Evolutionary conservation across 2,113 vertebrate species (phyloP).

Genomic region (Meleagris gallopavo): DNA sequence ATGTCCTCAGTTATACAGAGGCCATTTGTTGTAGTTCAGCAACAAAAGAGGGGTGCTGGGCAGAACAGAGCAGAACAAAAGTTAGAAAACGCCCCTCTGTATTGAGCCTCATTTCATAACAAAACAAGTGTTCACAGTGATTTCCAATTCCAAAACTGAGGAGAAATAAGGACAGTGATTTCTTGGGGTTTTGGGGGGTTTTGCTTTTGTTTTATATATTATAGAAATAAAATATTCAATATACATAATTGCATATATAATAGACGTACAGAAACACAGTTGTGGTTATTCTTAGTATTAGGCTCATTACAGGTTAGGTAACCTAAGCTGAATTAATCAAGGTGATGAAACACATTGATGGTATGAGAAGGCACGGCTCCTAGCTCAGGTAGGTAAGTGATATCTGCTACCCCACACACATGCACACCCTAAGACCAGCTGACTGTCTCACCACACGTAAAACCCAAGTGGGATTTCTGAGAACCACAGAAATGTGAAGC

Average conservation of each 20-base stretch:
- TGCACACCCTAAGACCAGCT: background rate
- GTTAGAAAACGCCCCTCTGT: background rate
- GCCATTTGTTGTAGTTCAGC: background rate
- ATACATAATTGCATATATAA: background rate
- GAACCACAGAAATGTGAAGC: background rate
- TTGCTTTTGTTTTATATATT: background rate
- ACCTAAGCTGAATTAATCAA: background rate
- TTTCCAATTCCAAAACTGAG: background rate
- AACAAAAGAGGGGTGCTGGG: background rate
- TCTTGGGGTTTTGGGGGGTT: background rate
- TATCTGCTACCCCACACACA: background rate
- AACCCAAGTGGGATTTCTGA: background rate
- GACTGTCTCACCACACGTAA: background rate
- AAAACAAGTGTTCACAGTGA: background rate
- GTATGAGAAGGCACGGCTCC: rapidly evolving
- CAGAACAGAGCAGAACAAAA: background rate
- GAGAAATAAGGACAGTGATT: rapidly evolving
- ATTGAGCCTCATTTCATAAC: background rate
- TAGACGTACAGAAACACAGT: background rate
- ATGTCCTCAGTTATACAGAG: background rate
- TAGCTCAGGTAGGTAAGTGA: background rate
- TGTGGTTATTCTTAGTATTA: background rate
- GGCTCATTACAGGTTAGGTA: background rate
- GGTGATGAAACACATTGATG: rapidly evolving
- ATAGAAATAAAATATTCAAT: no score